A percentile compares a stretch with the other conserved stretches of the same genome.
Conservation (phyloP, 1,140 invertebrate species). For the Trachymyrmex cornetzi region DNA sequence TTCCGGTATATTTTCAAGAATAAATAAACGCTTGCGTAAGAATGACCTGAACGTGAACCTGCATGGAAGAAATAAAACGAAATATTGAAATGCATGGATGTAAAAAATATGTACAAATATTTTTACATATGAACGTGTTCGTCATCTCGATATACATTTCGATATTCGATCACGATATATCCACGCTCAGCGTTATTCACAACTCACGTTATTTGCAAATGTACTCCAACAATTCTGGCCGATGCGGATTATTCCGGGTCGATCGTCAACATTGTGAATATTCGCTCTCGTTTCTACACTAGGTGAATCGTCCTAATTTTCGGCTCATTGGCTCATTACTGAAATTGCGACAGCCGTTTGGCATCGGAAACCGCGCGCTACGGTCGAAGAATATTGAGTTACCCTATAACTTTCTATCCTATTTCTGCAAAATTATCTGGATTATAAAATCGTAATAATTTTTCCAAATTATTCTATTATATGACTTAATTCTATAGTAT, state of each 20-base stretch:
- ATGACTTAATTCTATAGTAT: neutral
- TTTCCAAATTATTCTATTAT: neutral
- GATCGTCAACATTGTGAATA: conserved; percentile 41
- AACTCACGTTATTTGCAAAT: conserved; percentile 12
- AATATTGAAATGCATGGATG: neutral
- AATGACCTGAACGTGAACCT: neutral
- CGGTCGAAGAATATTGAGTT: conserved; percentile 24
- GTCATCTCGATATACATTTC: conserved; percentile 14
- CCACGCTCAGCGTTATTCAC: neutral
- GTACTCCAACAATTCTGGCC: conserved; percentile 18
- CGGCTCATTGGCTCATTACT: conserved; percentile 58
- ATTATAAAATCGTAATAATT: neutral
- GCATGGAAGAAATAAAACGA: neutral
- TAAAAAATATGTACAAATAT: conserved; percentile 23
- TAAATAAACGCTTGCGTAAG: neutral
- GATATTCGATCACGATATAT: neutral
- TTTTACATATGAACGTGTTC: conserved; percentile 8
- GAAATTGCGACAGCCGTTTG: conserved; percentile 43
- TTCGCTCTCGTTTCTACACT: conserved; percentile 15
- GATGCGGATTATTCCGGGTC: conserved; percentile 40
- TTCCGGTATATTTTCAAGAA: neutral
- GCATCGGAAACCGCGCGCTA: conserved; percentile 26
- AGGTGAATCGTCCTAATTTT: conserved; percentile 43
- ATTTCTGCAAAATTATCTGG: neutral
- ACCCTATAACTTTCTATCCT: neutral